phyloP scores from a whole-genome alignment of 2,797 vertebrate species.

The Odontamblyopus lacepedii region DNA sequence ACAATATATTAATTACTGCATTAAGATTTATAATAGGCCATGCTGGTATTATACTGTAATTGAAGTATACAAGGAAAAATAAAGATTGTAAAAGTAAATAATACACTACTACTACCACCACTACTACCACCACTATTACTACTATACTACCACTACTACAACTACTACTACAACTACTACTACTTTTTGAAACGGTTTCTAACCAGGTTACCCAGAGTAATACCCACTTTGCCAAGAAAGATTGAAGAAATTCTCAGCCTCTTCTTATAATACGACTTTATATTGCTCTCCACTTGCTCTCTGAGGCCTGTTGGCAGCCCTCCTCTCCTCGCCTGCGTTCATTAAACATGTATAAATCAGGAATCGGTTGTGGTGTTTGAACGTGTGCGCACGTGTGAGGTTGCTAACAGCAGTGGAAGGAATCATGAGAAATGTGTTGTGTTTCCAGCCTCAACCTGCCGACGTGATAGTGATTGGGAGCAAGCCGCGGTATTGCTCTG shows the following conservation, averaged over 20 bases:
- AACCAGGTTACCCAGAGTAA: not conserved
- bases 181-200: not conserved
- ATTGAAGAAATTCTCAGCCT: not conserved
- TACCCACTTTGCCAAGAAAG: not conserved
- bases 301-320: constrained; percentile 18
- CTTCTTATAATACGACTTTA: constrained; percentile 10
- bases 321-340: constrained; percentile 55
- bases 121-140: too few species aligned
- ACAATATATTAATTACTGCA: not conserved
- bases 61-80: not conserved
- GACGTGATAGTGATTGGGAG: not conserved
- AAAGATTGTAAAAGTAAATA: not conserved
- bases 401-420: constrained; percentile 14
- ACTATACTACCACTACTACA: too few species aligned
- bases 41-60: not conserved
- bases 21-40: not conserved
- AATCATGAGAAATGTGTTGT: constrained; percentile 1
- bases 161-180: not conserved
- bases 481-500: constrained; percentile 1
- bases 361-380: constrained; percentile 55
- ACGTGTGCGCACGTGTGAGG: constrained; percentile 37
- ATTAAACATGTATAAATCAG: constrained; percentile 70
- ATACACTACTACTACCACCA: not conserved
- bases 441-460: constrained; percentile 11
- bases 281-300: constrained; percentile 49